Conservation (phyloP, 2,888 invertebrate species). For the Polymixis flavicincta region DNA sequence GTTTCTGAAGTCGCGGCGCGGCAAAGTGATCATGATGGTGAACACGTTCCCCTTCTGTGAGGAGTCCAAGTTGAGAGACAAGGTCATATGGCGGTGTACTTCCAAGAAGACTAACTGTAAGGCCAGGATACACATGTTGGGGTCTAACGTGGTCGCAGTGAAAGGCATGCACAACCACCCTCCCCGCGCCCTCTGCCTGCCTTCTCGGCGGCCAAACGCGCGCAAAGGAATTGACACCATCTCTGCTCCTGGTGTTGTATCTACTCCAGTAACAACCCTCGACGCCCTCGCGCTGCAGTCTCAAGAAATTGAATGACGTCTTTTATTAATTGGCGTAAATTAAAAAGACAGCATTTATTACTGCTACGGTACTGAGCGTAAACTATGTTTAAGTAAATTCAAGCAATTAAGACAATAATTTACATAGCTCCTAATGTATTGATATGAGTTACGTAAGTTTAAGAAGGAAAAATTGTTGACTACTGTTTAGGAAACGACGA, state of each 20-base stretch:
- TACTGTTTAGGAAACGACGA: conserved; percentile 25
- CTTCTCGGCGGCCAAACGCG: conserved; percentile 71
- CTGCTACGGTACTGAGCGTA: conserved; percentile 47
- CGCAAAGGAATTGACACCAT: conserved; percentile 70
- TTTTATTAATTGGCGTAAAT: conserved; percentile 8
- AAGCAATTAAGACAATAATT: conserved; percentile 67
- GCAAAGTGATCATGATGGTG: conserved; percentile 90
- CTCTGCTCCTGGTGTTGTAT: conserved; percentile 36
- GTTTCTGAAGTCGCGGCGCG: conserved; percentile 88
- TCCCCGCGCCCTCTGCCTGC: conserved; percentile 80
- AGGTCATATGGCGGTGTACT: conserved; percentile 89
- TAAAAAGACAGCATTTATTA: conserved; percentile 30
- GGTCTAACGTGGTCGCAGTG: conserved; percentile 87
- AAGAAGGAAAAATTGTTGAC: conserved; percentile 33
- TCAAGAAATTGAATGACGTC: conserved; percentile 66
- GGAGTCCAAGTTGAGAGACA: conserved; percentile 88
- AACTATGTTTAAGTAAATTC: conserved; percentile 52
- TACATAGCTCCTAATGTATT: conserved; percentile 31
- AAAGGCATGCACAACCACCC: conserved; percentile 90
- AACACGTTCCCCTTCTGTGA: conserved; percentile 90
- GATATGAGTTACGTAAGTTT: conserved; percentile 42
- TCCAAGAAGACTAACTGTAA: conserved; percentile 90
- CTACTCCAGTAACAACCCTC: conserved; percentile 57
- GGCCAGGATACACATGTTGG: conserved; percentile 88
- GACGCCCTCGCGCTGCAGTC: conserved; percentile 65